Evolutionary conservation across 2,888 invertebrate species (phyloP), one percentile per base, ranked within the genome.

Genomic region (Pristionchus maxplancki): DNA sequence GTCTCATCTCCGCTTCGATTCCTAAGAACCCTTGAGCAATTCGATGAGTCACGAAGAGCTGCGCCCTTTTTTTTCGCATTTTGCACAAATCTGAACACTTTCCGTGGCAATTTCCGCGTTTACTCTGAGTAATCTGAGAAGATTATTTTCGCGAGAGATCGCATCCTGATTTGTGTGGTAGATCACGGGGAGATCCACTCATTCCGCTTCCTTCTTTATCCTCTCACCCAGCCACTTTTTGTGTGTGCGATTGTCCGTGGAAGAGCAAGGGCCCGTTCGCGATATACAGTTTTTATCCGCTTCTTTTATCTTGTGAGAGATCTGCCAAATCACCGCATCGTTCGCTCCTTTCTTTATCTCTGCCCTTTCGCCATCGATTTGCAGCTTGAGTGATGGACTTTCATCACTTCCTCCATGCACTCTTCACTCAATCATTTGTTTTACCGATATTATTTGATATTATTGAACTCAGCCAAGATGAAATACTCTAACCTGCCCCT

Each of bases 211-310:
- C 37, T 71, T 71, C 71, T 71, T 71, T 71, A 71, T 71, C 71
- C 71, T n/a, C 24, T 20, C 34, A 37, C 28, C 44, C 78, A 78
- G 78, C 28, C 78, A 78, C 78, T 40, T 78, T 78, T 78, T 71
- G 64, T 67, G 64, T 28, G 31, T 34, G 58, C 37, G 37, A 71
- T 71, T 71, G 37, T 67, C 34, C 17, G 44, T 44, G 44, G 17
- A 8, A 17, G 17, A 78, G 37, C n/a, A 78, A 44, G 44, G n/a
- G 78, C n/a, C 78, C 78, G 78, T 78, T 78, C 78, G 74, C 34
- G 71, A 37, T 71, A 71, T 34, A 20, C 71, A 71, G 71, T 78
- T 78, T 78, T 78, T 78, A 48, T 78, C 78, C 78, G 40, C 44
- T 48, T 78, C 78, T 44, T 58, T 58, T 58, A 4, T 78, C 78